These are phyloP conservation scores for Eudasyphora cyanicolor DNA, from an alignment of 2,888 invertebrate genomes.

Conservation along the genomic window DNA sequence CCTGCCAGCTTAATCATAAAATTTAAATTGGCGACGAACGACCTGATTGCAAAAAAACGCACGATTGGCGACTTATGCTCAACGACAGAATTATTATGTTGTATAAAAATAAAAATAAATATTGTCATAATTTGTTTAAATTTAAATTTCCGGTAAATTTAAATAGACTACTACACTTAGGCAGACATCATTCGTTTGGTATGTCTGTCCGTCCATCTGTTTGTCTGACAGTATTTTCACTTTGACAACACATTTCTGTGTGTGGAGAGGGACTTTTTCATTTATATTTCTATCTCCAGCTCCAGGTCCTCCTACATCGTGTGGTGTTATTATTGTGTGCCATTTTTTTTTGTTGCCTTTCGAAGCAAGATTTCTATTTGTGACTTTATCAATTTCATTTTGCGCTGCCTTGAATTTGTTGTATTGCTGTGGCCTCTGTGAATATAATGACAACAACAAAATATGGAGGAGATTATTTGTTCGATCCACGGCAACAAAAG, in stretches of 20 bases:
- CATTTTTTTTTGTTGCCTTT: background rate
- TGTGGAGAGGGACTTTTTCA: background rate
- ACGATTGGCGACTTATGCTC: background rate
- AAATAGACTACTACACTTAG: slow-evolving; percentile 26
- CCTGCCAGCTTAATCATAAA: background rate
- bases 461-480: background rate
- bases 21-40: background rate
- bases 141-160: slow-evolving; percentile 61
- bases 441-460: background rate
- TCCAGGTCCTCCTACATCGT: background rate
- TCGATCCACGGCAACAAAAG: background rate
- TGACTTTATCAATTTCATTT: background rate
- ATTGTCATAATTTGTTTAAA: slow-evolving; percentile 48
- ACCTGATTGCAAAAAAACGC: slow-evolving; percentile 21
- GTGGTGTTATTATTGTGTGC: background rate
- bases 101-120: background rate
- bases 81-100: background rate
- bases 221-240: background rate
- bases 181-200: background rate
- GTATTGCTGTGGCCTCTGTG: background rate
- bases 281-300: background rate
- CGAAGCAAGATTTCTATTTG: background rate
- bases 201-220: background rate
- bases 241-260: background rate
- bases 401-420: background rate